Evolutionary conservation across 1,140 invertebrate species (phyloP), one percentile per base, ranked within the genome.

Genomic region (Polypedilum vanderplanki): DNA sequence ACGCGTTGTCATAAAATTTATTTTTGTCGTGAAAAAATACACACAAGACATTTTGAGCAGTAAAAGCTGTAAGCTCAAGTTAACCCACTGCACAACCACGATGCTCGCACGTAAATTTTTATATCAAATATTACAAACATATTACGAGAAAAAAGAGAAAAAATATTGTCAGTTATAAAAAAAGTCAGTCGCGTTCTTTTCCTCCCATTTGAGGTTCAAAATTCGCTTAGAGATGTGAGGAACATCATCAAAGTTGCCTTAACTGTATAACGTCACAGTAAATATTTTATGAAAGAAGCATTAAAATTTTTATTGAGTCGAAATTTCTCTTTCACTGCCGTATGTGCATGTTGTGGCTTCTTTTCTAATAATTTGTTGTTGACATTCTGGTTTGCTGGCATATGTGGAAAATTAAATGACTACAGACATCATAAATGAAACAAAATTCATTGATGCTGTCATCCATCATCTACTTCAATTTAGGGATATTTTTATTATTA

Each of bases 71-170:
- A 33, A 33, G 24, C 24, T 33, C 24, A 33, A 33, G 24, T 33
- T 33, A 33, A 33, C 24, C 24, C 24, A 33, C 24, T 33, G 24
- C 24, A 33, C 24, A 33, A 3, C 5, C 24, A 57, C 46, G 8
- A 57, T 57, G 12, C 12, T n/a, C 46, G 46, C 15, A 57, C 46
- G 24, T 33, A 33, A 33, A 33, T 57, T 70, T 70, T 70, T 70
- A 70, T 70, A 9, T 70, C 65, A 70, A 70, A 70, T 70, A 70
- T 70, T 70, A 70, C 65, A 70, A 70, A 70, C 65, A 70, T 70
- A 70, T 70, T 70, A 70, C 65, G 17, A 10, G 24, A 33, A 5
- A 33, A 5, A 33, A 33, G n/a, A 33, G 24, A 70, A 3, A 18
- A 57, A 70, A 70, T 70, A 70, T 70, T 70, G 18, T 12, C 20